Evolutionary conservation across 2,888 invertebrate species (phyloP), one percentile per base, ranked within the genome.

Genomic region (Tipula lateralis): DNA sequence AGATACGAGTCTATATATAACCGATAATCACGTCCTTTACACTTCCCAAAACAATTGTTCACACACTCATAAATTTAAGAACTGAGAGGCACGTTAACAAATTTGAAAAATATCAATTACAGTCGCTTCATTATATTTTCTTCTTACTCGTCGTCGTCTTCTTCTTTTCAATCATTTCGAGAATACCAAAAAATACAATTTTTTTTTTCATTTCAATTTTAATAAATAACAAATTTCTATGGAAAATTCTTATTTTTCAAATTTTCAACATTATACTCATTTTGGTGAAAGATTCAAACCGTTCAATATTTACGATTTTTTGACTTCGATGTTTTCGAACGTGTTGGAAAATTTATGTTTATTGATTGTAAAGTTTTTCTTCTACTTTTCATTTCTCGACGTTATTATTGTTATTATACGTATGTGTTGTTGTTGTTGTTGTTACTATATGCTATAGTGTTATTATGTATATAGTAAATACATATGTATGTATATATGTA

Each of bases 211-310:
- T 6, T 50, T 19, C 24, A 66, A 24, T 24, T 24, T 66, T 24
- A 66, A 24, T 66, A 66, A 66, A 66, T 66, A 66, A 66, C 66
- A 66, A 66, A 66, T 66, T 66, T 66, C 24, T 24, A 66, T 24
- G 66, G 66, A 66, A 66, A 66, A 66, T 24, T 66, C 24, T 66
- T 66, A 66, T 66, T 66, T 66, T 66, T 24, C 66, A 66, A n/a
- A 66, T 66, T 66, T 66, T 66, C 66, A 66, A 66, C 66, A 66
- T 66, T 66, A 24, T 66, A 66, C 66, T 66, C 66, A 66, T 66
- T 66, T 66, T 66, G 66, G 66, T 66, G 66, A 66, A 66, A 66
- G 66, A 66, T 66, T 66, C 66, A 66, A 66, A 66, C 66, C 66
- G 66, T 66, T 66, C 66, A 66, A 66, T 66, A 66, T 66, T 66